These are phyloP conservation scores for Kryptolebias ocellatus DNA, from an alignment of 2,797 vertebrate genomes.

Conservation along the genomic window DNA sequence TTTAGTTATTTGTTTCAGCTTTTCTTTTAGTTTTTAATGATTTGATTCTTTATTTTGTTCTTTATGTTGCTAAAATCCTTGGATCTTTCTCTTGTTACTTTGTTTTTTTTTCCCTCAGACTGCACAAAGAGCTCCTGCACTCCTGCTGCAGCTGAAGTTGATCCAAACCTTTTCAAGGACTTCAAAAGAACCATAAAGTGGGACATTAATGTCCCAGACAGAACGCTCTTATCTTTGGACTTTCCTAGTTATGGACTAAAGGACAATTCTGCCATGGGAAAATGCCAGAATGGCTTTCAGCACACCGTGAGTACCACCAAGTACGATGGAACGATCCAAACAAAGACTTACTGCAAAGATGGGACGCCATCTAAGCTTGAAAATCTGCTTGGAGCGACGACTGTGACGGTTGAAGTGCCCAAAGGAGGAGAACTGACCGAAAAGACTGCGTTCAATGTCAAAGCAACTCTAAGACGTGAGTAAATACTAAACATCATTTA, in stretches of 20 bases:
- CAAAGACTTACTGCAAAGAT: constrained; percentile 55
- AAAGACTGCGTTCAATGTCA: constrained; percentile 37
- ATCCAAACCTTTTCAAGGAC: constrained; percentile 71
- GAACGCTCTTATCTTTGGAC: constrained; percentile 77
- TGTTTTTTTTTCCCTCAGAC: constrained; percentile 44
- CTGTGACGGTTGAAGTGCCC: constrained; percentile 48
- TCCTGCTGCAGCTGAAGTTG: constrained; percentile 77
- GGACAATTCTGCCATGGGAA: constrained; percentile 21
- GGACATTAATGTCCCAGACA: constrained; percentile 75
- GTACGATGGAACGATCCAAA: constrained; percentile 27
- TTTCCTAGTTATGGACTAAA: constrained; percentile 73
- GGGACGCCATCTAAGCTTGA: constrained; percentile 38
- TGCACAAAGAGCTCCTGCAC: constrained; percentile 74
- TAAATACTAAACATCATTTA: not conserved
- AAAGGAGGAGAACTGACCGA: constrained; percentile 46
- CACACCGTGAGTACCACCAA: constrained; percentile 52
- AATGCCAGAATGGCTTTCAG: constrained; percentile 43
- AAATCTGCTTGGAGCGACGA: constrained; percentile 26
- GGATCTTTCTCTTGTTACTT: not conserved
- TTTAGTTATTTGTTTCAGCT: too few species aligned
- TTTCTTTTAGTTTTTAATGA: too few species aligned
- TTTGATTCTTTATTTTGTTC: not conserved
- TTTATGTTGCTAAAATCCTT: not conserved
- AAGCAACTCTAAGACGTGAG: constrained; percentile 55
- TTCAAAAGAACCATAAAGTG: constrained; percentile 86